These are phyloP conservation scores for Oscarella lobularis DNA, from an alignment of 37 sponge, comb jelly and placozoan genomes.

Conservation along the genomic window DNA sequence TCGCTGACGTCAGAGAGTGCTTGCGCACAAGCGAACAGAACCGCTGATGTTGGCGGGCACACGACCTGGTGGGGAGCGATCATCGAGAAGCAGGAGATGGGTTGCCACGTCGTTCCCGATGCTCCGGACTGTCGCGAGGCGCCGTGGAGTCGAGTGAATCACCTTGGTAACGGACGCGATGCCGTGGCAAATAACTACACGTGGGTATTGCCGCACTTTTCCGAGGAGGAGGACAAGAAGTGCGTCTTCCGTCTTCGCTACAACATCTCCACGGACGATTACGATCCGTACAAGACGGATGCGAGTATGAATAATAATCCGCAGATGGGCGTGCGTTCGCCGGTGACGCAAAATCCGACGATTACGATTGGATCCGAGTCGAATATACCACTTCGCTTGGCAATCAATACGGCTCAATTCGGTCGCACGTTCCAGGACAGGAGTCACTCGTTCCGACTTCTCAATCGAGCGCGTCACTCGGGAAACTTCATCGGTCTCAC, in stretches of 20 bases:
- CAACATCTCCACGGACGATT: constrained; percentile 99
- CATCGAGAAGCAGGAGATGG: not conserved
- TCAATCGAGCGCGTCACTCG: constrained; percentile 12
- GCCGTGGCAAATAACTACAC: constrained; percentile 71
- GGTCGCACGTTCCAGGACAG: constrained; percentile 96
- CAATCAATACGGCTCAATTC: constrained; percentile 96
- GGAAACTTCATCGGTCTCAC: not conserved
- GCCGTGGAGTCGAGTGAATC: constrained; percentile 88
- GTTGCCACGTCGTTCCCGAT: constrained; percentile 47
- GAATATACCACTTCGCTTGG: constrained; percentile 68
- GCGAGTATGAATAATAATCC: constrained; percentile 46
- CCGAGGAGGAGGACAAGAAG: constrained; percentile 28
- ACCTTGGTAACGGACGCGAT: constrained; percentile 93
- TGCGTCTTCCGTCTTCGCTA: constrained; percentile 86
- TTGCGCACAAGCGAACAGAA: not conserved
- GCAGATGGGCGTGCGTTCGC: constrained; percentile 67
- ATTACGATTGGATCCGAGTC: constrained; percentile 71
- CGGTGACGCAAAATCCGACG: constrained; percentile 80
- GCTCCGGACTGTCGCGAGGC: constrained; percentile 71
- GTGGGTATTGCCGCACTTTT: constrained; percentile 71
- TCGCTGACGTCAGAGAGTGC: not conserved
- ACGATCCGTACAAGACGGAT: constrained; percentile 82
- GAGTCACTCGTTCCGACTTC: constrained; percentile 48
- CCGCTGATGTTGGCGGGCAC: constrained; percentile 1
- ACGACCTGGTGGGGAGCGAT: not conserved